Conservation (phyloP, 2,797 vertebrate genomes). For the Aphelocoma californica region DNA sequence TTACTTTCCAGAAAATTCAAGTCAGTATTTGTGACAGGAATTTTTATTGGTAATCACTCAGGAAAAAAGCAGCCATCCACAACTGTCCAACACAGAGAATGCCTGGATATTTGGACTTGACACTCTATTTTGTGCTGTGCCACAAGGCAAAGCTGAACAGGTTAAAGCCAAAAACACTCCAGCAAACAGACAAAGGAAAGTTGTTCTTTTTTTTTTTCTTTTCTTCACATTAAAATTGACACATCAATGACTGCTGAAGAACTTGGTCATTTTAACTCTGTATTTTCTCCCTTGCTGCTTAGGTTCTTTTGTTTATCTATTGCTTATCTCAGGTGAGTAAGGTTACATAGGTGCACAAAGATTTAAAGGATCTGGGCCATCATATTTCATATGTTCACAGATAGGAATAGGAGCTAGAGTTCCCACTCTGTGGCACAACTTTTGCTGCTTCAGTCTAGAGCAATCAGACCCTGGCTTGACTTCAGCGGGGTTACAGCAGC, state of each 20-base stretch:
- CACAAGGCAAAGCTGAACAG: neutral
- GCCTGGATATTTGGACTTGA: neutral
- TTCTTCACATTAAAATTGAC: neutral
- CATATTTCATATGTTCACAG: neutral
- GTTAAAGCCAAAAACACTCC: neutral
- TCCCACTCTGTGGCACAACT: neutral
- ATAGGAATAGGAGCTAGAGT: neutral
- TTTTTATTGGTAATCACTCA: slow-evolving; percentile 2
- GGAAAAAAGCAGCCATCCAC: neutral
- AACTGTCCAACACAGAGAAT: fast-evolving
- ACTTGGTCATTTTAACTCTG: neutral
- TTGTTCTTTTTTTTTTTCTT: no score
- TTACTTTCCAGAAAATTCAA: slow-evolving; percentile 32
- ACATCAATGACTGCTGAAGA: neutral
- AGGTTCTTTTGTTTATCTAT: neutral
- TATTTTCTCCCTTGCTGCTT: neutral
- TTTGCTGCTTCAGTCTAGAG: neutral
- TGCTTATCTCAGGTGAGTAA: neutral
- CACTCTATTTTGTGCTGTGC: neutral
- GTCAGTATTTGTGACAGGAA: slow-evolving; percentile 1
- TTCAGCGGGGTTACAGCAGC: neutral
- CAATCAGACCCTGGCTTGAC: neutral
- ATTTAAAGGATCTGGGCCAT: neutral
- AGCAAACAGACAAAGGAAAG: neutral
- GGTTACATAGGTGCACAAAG: neutral